phyloP scores from a whole-genome alignment of 2,888 invertebrate species.

The Panzeria rudis region DNA sequence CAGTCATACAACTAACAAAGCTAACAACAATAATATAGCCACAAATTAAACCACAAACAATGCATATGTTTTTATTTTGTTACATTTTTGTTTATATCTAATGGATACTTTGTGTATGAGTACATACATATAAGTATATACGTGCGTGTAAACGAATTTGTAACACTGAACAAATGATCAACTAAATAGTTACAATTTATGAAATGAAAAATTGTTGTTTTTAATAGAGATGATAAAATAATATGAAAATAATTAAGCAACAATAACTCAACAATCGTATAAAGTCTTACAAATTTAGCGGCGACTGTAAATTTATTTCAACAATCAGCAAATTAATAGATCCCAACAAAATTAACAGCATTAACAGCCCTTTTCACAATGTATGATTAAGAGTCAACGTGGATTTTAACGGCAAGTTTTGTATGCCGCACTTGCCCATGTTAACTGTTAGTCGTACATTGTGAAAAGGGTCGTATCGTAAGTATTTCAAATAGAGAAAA shows the following conservation, averaged over 20 bases:
- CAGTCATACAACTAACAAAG: slow-evolving; percentile 28
- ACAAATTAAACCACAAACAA: slow-evolving; percentile 49
- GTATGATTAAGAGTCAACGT: no score
- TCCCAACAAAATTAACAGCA: background rate
- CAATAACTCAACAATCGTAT: background rate
- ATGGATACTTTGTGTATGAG: background rate
- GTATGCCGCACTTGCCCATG: no score
- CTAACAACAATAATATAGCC: slow-evolving; percentile 26
- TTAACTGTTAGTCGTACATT: no score
- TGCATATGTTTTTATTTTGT: slow-evolving; percentile 28
- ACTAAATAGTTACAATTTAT: slow-evolving; percentile 61
- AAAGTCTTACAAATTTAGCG: background rate
- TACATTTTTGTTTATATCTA: slow-evolving; percentile 4
- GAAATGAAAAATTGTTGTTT: slow-evolving; percentile 40
- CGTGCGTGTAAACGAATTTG: slow-evolving; percentile 32
- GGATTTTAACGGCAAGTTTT: no score
- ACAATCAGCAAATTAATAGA: slow-evolving; percentile 32
- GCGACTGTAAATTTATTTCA: background rate
- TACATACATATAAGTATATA: background rate
- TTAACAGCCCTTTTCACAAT: no score
- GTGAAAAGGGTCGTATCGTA: no score
- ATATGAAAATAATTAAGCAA: slow-evolving; percentile 30
- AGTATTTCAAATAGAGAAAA: no score
- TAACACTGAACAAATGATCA: slow-evolving; percentile 53
- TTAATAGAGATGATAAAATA: slow-evolving; percentile 24